Conservation (phyloP, 2,888 invertebrate genomes). For the Drosophila rellima region DNA sequence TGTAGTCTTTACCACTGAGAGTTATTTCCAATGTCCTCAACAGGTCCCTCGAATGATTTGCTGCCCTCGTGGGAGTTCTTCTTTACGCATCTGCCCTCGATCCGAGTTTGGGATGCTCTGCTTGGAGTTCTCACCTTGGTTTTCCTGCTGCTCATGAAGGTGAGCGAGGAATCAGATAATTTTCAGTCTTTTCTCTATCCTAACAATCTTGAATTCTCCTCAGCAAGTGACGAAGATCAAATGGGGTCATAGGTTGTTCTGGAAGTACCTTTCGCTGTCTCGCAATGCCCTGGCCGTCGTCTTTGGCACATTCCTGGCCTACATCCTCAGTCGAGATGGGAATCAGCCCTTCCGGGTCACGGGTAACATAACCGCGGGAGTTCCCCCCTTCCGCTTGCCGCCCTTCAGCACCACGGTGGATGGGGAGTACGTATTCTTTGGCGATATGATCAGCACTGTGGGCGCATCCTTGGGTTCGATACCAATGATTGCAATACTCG, state of each 20-base stretch:
- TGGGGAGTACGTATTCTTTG: slow-evolving; percentile 87
- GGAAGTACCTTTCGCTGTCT: slow-evolving; percentile 88
- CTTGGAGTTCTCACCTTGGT: slow-evolving; percentile 89
- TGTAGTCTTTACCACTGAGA: no score
- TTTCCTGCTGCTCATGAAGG: slow-evolving; percentile 89
- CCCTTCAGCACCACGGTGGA: slow-evolving; percentile 89
- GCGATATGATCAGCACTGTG: slow-evolving; percentile 88
- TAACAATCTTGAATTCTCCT: slow-evolving; percentile 34
- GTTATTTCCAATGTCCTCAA: not conserved
- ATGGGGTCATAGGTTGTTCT: slow-evolving; percentile 70
- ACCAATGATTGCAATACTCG: slow-evolving; percentile 91
- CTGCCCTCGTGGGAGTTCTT: slow-evolving; percentile 88
- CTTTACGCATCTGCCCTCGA: slow-evolving; percentile 88
- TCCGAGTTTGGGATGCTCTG: slow-evolving; percentile 89
- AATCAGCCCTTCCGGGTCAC: slow-evolving; percentile 89
- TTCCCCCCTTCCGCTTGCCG: slow-evolving; percentile 90
- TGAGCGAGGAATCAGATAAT: slow-evolving; percentile 67
- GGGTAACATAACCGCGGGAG: slow-evolving; percentile 89
- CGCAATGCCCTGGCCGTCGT: slow-evolving; percentile 93
- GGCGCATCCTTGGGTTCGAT: slow-evolving; percentile 89
- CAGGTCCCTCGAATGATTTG: slow-evolving; percentile 88
- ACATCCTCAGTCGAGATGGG: slow-evolving; percentile 86
- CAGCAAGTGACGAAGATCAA: slow-evolving; percentile 87
- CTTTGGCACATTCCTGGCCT: slow-evolving; percentile 89
- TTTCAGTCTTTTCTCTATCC: not conserved